phyloP scores from a whole-genome alignment of 2,888 invertebrate genomes.

The Rhingia campestris region DNA sequence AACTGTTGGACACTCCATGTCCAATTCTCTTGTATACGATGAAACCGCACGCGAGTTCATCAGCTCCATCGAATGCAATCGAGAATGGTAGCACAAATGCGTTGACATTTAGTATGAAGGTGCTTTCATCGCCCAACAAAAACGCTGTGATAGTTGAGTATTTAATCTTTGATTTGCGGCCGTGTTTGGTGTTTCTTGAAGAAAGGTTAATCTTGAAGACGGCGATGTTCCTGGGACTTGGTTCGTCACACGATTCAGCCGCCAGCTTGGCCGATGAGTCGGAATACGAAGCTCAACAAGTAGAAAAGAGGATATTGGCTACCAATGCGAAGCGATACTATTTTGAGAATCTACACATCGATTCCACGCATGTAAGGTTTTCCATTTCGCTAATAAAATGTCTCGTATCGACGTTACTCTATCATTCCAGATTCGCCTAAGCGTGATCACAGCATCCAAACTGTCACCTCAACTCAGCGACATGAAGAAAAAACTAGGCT shows the following conservation, averaged over 20 bases:
- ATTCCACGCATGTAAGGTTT: constrained; percentile 87
- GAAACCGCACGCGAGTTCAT: constrained; percentile 83
- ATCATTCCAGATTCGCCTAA: constrained; percentile 88
- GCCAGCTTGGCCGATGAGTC: constrained; percentile 90
- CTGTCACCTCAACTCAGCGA: constrained; percentile 89
- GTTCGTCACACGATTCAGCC: constrained; percentile 84
- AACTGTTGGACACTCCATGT: constrained; percentile 92
- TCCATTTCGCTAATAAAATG: too few relatives aligned
- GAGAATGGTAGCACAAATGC: constrained; percentile 85
- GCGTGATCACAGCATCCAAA: constrained; percentile 94
- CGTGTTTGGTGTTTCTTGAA: constrained; percentile 93
- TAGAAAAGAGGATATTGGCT: constrained; percentile 91
- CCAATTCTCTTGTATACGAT: constrained; percentile 92
- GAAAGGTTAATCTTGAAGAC: constrained; percentile 91
- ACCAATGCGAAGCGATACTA: constrained; percentile 93
- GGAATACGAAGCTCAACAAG: constrained; percentile 91
- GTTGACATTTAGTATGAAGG: constrained; percentile 90
- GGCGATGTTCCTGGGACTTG: constrained; percentile 85
- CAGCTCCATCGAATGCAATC: constrained; percentile 34
- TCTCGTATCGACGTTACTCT: constrained; percentile 11
- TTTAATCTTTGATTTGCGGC: constrained; percentile 90
- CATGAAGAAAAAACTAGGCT: constrained; percentile 92
- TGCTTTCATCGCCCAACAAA: constrained; percentile 87
- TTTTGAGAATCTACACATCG: constrained; percentile 91
- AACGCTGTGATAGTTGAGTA: constrained; percentile 96